Base-by-base conservation (phyloP, 92 coral and sea anemone species). In the Hydrozoanthus gracilis region DNA sequence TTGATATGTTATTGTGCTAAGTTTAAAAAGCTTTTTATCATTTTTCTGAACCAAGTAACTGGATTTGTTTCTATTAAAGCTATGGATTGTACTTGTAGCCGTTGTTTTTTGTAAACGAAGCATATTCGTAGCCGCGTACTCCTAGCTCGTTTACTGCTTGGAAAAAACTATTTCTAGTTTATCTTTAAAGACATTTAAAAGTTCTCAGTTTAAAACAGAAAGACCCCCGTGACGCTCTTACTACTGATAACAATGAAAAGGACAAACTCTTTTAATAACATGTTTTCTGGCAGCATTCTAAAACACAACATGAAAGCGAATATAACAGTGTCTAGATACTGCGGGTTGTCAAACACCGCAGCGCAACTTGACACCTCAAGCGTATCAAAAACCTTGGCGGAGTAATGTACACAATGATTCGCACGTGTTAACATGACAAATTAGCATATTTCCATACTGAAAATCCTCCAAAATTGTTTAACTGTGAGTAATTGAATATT, bases 401-500 rank as follows among this genome's bases (percentile, higher is more conserved):
- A 44, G 12, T 35, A 77, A 12, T 54, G 66, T 56, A 77, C 49
- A 77, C 82, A 77, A 77, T 77, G 16, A 55, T 77, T 51, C 16
- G 39, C 82, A 39, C 69, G 82, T 77, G 82, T 77, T 77, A 77
- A 55, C 69, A 56, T 56, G 50, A 7, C 50, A 35, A 77, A 77
- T 77, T 77, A 52, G 68, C 82, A 77, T 77, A 77, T 77, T 54
- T 77, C 64, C 82, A 12, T 17, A 39, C 49, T 77, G 82, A 77
- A 77, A 7, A 47, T 72, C 17, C 18, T 45, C 54, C 46, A 49
- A 72, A 72, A 72, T 45, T 72, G 55, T 20, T 77, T 55, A 15
- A 56, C 45, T 77, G 82, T 77, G 65, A 48, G 44, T 49, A 76
- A 51, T 8, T 7, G 61, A 76, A 77, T 77, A n/a, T 66, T 54